phyloP scores from a whole-genome alignment of 1,140 invertebrate genomes.

The Trialeurodes vaporariorum region DNA sequence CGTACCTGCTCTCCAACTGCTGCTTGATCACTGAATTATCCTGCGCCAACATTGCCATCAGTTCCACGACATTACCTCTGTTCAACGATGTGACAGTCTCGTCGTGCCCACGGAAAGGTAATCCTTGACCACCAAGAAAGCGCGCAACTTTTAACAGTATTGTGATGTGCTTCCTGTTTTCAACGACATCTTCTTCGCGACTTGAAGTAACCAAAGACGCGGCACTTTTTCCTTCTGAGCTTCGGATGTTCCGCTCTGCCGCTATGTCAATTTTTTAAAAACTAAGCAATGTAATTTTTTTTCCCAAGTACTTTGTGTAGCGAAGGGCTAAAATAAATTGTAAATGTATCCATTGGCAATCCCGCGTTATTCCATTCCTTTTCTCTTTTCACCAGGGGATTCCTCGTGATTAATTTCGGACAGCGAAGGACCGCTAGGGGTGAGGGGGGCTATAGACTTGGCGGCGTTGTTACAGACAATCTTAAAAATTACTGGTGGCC shows the following conservation, averaged over 20 bases:
- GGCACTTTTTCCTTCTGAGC: background rate
- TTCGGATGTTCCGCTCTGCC: background rate
- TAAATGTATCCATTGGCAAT: no score
- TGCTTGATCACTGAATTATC: conserved; percentile 4
- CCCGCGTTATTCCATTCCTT: no score
- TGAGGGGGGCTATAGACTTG: background rate
- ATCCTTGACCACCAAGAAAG: conserved; percentile 6
- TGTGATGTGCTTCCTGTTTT: background rate
- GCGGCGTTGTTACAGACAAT: background rate
- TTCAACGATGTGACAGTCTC: conserved; percentile 1
- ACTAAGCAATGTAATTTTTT: no score
- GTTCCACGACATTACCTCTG: conserved; percentile 6
- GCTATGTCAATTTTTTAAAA: no score
- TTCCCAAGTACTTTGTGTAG: no score
- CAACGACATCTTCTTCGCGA: no score
- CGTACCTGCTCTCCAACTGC: background rate
- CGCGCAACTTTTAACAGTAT: background rate
- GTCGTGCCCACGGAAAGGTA: conserved; percentile 1
- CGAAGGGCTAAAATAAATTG: no score
- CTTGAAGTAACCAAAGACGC: background rate
- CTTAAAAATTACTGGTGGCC: no score
- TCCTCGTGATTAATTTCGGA: no score
- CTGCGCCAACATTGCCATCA: background rate
- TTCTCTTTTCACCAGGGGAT: no score
- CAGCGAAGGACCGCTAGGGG: no score